These are phyloP conservation scores for Ondatra zibethicus DNA, from an alignment of 2,113 vertebrate species.

Conservation along the genomic window DNA sequence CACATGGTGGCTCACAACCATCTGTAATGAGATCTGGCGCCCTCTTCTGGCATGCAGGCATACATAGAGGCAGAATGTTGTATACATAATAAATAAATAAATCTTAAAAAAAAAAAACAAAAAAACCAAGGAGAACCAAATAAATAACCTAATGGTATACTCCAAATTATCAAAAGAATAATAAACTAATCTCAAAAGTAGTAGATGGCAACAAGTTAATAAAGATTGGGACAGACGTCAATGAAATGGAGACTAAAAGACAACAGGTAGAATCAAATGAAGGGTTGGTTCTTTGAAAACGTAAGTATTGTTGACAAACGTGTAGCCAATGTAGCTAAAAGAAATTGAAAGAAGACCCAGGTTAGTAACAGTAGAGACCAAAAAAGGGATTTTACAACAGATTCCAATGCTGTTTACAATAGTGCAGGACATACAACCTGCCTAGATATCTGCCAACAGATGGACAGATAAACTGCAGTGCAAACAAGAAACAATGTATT, in stretches of 20 bases:
- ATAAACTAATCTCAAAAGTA: not conserved
- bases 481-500: not conserved
- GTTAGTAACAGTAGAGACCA: not conserved
- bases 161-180: not conserved
- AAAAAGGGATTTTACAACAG: not conserved
- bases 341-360: not conserved
- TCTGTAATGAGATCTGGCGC: too few species aligned
- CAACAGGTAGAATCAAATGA: not conserved
- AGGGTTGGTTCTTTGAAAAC: not conserved
- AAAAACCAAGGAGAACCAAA: not conserved
- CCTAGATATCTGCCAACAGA: too few species aligned
- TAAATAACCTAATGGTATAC: not conserved
- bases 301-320: not conserved
- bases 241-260: not conserved
- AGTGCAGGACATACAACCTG: too few species aligned
- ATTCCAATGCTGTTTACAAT: not conserved
- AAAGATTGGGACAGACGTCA: not conserved
- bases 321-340: not conserved
- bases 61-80: too few species aligned
- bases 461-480: too few species aligned
- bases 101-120: too few species aligned
- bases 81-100: too few species aligned
- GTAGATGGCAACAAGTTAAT: not conserved
- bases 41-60: too few species aligned
- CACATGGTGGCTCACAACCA: too few species aligned